A percentile compares a stretch with the other conserved stretches of the same genome.
Evolutionary conservation across 2,113 vertebrate genomes (phyloP).

Genomic region (Thomomys bottae): DNA sequence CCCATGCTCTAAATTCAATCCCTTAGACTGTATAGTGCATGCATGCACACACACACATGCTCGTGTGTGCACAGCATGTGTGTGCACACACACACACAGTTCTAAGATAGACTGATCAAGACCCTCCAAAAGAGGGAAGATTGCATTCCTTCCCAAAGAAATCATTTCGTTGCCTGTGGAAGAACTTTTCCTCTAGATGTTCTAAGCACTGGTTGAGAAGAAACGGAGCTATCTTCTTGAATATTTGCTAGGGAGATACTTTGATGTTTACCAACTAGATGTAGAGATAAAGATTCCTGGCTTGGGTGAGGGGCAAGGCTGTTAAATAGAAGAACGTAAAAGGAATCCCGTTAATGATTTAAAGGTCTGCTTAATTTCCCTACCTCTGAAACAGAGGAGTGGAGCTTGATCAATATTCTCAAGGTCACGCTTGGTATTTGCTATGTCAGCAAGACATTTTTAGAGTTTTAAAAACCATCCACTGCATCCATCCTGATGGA

Average conservation of each 20-base stretch:
- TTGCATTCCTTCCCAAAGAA: background rate
- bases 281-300: slow-evolving; percentile 3
- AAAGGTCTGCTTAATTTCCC: slow-evolving; percentile 89
- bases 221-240: background rate
- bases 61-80: too few relatives aligned
- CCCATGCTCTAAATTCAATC: too few relatives aligned
- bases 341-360: slow-evolving; percentile 91
- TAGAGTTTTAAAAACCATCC: slow-evolving; percentile 49
- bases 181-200: background rate
- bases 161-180: slow-evolving; percentile 24
- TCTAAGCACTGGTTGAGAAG: background rate
- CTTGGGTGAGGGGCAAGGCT: slow-evolving; percentile 13
- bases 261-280: slow-evolving; percentile 1
- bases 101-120: background rate
- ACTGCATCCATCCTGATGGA: background rate
- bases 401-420: slow-evolving; percentile 88
- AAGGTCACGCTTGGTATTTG: slow-evolving; percentile 88
- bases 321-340: slow-evolving; percentile 68
- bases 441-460: slow-evolving; percentile 71
- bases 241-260: slow-evolving; percentile 2
- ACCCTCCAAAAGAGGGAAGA: background rate
- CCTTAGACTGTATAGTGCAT: too few relatives aligned
- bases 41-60: too few relatives aligned
- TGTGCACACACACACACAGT: background rate
- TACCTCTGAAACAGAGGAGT: slow-evolving; percentile 83